A percentile compares a stretch with the other conserved stretches of the same genome.
Conservation (phyloP, 2,888 invertebrate species). For the Tuta absoluta region DNA sequence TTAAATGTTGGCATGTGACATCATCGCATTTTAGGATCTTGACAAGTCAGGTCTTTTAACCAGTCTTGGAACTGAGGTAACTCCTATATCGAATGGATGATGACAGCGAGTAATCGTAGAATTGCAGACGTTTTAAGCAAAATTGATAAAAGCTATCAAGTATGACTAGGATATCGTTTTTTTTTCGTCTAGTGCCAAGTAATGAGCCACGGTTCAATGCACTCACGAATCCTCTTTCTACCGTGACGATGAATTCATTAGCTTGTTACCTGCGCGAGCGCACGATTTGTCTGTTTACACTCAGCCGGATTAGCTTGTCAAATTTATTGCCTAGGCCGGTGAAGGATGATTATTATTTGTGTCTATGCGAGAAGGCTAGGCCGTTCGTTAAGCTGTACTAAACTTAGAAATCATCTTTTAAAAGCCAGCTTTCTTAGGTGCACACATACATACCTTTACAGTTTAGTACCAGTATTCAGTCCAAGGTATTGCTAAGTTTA, state of each 20-base stretch:
- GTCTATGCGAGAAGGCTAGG: not conserved
- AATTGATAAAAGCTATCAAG: constrained; percentile 51
- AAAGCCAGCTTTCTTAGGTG: not conserved
- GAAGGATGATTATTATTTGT: not conserved
- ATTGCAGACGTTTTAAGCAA: constrained; percentile 63
- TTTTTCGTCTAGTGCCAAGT: constrained; percentile 66
- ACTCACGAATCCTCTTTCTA: constrained; percentile 71
- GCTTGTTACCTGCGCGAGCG: constrained; percentile 52
- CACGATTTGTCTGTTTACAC: constrained; percentile 48
- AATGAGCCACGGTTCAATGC: constrained; percentile 78
- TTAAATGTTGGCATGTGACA: constrained; percentile 61
- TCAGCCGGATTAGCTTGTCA: constrained; percentile 29
- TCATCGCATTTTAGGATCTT: constrained; percentile 49
- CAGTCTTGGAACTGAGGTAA: constrained; percentile 5
- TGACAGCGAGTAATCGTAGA: constrained; percentile 32
- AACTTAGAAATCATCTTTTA: not conserved
- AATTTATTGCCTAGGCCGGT: constrained; percentile 19
- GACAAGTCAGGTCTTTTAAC: constrained; percentile 39
- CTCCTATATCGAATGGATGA: constrained; percentile 17
- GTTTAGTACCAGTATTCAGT: not conserved
- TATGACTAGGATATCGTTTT: constrained; percentile 29
- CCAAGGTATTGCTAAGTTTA: not conserved
- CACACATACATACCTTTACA: not conserved
- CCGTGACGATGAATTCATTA: constrained; percentile 67
- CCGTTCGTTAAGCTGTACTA: not conserved